These are phyloP conservation scores for Callyntrura guangdongensis DNA, from an alignment of 2,888 invertebrate species.

Conservation along the genomic window DNA sequence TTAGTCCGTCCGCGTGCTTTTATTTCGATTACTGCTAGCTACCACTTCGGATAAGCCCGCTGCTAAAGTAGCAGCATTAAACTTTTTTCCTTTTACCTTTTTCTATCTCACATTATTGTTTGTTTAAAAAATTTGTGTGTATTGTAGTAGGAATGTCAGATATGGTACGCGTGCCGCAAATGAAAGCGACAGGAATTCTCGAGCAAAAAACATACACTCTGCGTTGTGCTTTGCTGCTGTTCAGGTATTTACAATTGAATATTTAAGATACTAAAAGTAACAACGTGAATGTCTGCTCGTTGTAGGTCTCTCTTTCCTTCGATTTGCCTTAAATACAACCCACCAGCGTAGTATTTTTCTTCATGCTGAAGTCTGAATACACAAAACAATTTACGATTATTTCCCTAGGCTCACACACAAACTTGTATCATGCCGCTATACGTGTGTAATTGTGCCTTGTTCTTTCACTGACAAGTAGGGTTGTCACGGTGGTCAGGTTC, in stretches of 20 bases:
- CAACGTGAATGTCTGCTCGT: slow-evolving; percentile 55
- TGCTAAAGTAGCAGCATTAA: background rate
- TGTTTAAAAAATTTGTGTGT: slow-evolving; percentile 1
- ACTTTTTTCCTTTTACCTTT: background rate
- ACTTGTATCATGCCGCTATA: background rate
- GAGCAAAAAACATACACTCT: background rate
- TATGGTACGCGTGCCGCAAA: background rate
- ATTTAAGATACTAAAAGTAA: slow-evolving; percentile 46
- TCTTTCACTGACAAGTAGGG: background rate
- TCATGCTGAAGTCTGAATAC: slow-evolving; percentile 36
- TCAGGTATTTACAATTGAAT: slow-evolving; percentile 40
- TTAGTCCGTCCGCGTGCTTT: background rate
- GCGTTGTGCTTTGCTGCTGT: background rate
- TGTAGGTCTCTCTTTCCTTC: background rate
- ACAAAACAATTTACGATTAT: slow-evolving; percentile 74
- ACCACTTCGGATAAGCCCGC: background rate
- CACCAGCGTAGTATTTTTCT: background rate
- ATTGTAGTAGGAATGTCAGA: background rate
- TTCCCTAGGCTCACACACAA: slow-evolving; percentile 54
- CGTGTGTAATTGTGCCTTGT: background rate
- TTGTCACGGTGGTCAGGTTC: no score
- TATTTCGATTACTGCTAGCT: background rate
- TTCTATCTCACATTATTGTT: background rate
- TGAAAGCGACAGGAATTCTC: background rate
- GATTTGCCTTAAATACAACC: no score